These are phyloP conservation scores for Marasmarcha lunaedactyla DNA, from an alignment of 2,888 invertebrate species.

Conservation along the genomic window DNA sequence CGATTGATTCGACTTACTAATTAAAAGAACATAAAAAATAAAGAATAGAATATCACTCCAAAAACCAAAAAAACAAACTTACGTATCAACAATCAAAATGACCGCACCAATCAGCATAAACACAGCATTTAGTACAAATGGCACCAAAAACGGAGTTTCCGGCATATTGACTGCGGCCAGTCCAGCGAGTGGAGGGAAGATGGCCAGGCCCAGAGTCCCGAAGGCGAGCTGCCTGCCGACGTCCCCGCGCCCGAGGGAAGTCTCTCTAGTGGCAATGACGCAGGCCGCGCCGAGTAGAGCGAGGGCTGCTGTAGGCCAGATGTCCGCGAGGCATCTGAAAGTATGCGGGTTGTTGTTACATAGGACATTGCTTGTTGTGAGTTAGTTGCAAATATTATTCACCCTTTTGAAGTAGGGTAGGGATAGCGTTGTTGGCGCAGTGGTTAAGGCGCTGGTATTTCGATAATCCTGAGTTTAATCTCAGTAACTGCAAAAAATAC, in stretches of 20 bases:
- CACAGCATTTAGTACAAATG: conserved; percentile 70
- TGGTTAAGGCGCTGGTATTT: no score
- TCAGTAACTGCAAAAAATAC: no score
- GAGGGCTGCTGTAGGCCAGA: conserved; percentile 79
- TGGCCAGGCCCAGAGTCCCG: conserved; percentile 79
- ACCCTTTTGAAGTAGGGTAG: background rate
- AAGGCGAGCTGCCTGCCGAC: conserved; percentile 83
- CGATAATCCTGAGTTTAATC: no score
- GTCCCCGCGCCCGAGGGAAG: conserved; percentile 82
- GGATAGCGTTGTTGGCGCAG: no score
- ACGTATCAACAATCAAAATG: conserved; percentile 70
- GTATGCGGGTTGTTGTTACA: no score
- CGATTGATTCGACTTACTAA: no score
- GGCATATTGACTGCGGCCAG: conserved; percentile 44
- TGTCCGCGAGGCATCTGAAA: conserved; percentile 76
- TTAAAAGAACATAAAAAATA: no score
- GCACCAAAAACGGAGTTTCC: conserved; percentile 59
- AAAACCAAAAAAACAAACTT: conserved; percentile 21
- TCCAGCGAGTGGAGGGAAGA: conserved; percentile 74
- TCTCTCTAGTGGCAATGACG: conserved; percentile 86
- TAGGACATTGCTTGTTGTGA: no score
- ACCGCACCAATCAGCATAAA: conserved; percentile 69
- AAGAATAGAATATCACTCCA: no score
- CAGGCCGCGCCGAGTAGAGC: conserved; percentile 80
- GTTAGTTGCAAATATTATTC: background rate